Conservation (phyloP, 2,113 vertebrate species). For the Kryptolebias marmoratus region DNA sequence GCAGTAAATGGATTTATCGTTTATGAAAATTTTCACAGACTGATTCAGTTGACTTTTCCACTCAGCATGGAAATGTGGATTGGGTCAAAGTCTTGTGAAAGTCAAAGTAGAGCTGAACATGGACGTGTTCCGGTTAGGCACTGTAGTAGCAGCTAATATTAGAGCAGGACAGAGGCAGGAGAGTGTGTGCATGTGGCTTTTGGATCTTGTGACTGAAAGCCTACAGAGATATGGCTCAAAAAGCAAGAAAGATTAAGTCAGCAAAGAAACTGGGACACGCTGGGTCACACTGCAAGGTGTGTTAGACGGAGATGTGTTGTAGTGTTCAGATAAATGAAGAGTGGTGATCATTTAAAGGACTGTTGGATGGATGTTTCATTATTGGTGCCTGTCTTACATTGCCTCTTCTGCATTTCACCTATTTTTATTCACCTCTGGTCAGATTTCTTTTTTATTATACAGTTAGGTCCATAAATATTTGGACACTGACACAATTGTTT, state of each 20-base stretch:
- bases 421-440: no score
- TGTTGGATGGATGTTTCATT: no score
- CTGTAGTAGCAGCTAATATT: slow-evolving; percentile 71
- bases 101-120: slow-evolving; percentile 51
- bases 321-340: no score
- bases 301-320: no score
- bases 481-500: no score
- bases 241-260: slow-evolving; percentile 45
- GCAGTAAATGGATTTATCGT: no score
- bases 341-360: no score
- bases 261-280: slow-evolving; percentile 68
- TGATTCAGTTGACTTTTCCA: not conserved
- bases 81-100: slow-evolving; percentile 74
- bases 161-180: slow-evolving; percentile 57
- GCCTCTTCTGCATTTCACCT: no score
- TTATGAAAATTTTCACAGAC: not conserved
- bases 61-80: not conserved
- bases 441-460: no score
- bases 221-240: slow-evolving; percentile 77
- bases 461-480: no score
- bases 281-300: slow-evolving; percentile 43
- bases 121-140: slow-evolving; percentile 69
- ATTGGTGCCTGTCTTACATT: no score
- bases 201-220: slow-evolving; percentile 56
- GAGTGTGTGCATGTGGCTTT: slow-evolving; percentile 56